Conservation (phyloP, 1,140 invertebrate species). For the Dendrolimus kikuchii region DNA sequence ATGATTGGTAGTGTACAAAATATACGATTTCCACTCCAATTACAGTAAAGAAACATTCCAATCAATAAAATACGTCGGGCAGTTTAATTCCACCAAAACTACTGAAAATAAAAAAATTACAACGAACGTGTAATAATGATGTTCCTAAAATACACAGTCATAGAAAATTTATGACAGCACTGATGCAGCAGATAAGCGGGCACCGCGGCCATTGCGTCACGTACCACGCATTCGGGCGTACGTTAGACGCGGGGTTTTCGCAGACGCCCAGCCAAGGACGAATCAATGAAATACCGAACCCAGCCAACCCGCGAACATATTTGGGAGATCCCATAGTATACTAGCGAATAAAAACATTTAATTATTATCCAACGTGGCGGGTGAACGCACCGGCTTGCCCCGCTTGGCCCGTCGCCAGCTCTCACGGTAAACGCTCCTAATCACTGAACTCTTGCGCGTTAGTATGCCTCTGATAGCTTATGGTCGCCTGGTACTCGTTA, state of each 20-base stretch:
- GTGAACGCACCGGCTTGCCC: constrained; percentile 56
- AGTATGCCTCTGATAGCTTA: constrained; percentile 49
- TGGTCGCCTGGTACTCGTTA: constrained; percentile 50
- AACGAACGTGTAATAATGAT: no score
- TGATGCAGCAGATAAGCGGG: constrained; percentile 1
- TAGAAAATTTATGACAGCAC: constrained; percentile 5
- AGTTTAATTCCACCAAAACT: no score
- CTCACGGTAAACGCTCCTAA: constrained; percentile 57
- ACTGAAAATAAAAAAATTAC: no score
- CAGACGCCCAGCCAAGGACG: constrained; percentile 1
- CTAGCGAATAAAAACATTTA: constrained; percentile 39
- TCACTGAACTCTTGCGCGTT: constrained; percentile 37
- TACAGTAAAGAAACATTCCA: no score
- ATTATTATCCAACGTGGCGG: constrained; percentile 44
- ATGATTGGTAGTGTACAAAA: no score
- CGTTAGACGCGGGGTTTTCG: neutral
- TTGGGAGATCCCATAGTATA: constrained; percentile 17
- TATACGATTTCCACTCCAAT: no score
- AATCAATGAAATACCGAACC: constrained; percentile 4
- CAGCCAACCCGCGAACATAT: constrained; percentile 14
- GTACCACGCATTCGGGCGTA: constrained; percentile 1
- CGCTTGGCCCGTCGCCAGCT: constrained; percentile 55
- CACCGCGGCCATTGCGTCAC: neutral
- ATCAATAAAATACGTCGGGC: no score
- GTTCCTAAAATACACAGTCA: neutral